A percentile compares a stretch with the other conserved stretches of the same genome.
Conservation (phyloP, 2,888 invertebrate genomes). For the Tetramorium bicarinatum region DNA sequence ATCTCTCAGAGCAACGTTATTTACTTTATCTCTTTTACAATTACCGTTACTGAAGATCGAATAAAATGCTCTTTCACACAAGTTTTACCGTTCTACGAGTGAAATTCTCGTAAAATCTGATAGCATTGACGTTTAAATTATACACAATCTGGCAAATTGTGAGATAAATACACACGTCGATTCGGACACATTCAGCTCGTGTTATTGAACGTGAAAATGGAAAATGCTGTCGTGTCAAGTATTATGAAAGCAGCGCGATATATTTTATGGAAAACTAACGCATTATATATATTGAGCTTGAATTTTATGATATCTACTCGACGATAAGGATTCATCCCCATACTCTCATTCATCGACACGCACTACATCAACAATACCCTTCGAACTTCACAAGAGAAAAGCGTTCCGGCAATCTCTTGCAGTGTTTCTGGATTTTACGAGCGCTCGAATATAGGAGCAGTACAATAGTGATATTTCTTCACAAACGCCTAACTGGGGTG, state of each 20-base stretch:
- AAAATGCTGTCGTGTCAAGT: conserved; percentile 1
- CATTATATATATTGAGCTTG: neutral
- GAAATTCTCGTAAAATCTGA: neutral
- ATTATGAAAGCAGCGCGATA: neutral
- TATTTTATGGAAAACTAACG: conserved; percentile 27
- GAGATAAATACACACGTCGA: conserved; percentile 3
- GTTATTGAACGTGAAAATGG: conserved; percentile 7
- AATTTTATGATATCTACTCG: conserved; percentile 31
- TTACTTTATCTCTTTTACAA: conserved; percentile 18
- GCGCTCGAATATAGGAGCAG: neutral
- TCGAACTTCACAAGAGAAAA: conserved; percentile 42
- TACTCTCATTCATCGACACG: neutral
- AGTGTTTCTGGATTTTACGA: conserved; percentile 48
- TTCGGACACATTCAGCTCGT: neutral
- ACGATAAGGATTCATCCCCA: conserved; percentile 11
- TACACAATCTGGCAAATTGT: neutral
- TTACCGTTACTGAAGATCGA: neutral
- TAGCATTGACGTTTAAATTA: neutral
- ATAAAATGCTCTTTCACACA: conserved; percentile 1
- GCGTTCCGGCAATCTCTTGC: neutral
- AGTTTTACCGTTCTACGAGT: conserved; percentile 1
- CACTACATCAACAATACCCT: conserved; percentile 33
- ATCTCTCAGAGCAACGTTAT: conserved; percentile 1
- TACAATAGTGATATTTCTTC: conserved; percentile 56
- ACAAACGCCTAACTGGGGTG: conserved; percentile 34